Base-by-base conservation (phyloP, 2,888 invertebrate species). In the Hoplodrina blanda region DNA sequence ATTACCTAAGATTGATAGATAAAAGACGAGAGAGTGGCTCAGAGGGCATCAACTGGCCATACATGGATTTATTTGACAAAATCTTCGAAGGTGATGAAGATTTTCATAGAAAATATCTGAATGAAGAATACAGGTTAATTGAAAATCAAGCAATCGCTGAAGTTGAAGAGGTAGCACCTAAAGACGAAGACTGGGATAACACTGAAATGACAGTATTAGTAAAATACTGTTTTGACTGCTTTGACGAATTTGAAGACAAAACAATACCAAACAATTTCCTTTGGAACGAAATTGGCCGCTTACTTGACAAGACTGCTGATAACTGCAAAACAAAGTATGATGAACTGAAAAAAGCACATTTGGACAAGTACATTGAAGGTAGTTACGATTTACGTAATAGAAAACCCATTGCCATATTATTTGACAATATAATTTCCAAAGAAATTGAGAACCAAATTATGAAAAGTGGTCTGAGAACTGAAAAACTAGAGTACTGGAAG, bases 171-270 rank as follows among this genome's bases (percentile, higher is more conserved):
- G 56, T 56, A 4, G 19, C 53, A 11, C 76, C 78, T 33, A 52
- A 20, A 37, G 25, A 46, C 8, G 57, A 71, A 46, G 88, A 89
- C 7, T 96, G 95, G 94, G 89, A 91, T 70, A 85, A 86, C 0
- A 90, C 92, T 1, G 94, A 95, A 76, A 88, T 86, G 66, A 94
- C 91, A 0, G 91, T 95, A 20, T 74, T 96, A 63, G 90, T 90
- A 0, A 96, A 96, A 81, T 95, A 96, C 81, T 92, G 87, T 69
- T 94, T 91, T 83, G 96, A 96, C 68, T 93, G 94, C 56, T 92
- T 93, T 37, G 88, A 93, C 50, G 96, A 96, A 74, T 95, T 95
- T 69, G 89, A 91, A 83, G 95, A 96, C 79, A 78, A 78, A 0
- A 92, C 94, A 0, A 94, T 96, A 61, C 96, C 95, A 0, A 88